These are phyloP conservation scores for Drosophila peninsularis DNA, from an alignment of 2,888 invertebrate species.

Conservation along the genomic window DNA sequence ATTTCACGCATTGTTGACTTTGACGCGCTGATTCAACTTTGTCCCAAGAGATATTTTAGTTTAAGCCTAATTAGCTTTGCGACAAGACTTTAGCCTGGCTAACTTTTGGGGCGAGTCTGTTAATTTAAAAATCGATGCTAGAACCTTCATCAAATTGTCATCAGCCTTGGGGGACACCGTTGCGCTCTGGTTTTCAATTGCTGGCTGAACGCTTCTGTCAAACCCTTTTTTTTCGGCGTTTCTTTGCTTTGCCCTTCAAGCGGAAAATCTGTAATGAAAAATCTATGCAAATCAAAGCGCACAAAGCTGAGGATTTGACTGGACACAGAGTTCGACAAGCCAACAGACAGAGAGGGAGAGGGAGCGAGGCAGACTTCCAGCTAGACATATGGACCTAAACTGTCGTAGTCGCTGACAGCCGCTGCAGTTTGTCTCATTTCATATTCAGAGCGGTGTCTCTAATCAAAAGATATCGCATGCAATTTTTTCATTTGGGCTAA, in stretches of 20 bases:
- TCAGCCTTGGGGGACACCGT: slow-evolving; percentile 53
- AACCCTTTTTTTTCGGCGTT: slow-evolving; percentile 39
- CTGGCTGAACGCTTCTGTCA: slow-evolving; percentile 45
- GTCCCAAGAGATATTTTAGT: slow-evolving; percentile 64
- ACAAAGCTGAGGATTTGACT: slow-evolving; percentile 37
- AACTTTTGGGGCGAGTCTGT: slow-evolving; percentile 60
- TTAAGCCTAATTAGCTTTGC: slow-evolving; percentile 76
- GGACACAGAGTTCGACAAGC: slow-evolving; percentile 29
- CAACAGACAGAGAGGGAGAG: slow-evolving; percentile 13
- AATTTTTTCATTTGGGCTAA: slow-evolving; percentile 48
- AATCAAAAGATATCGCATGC: slow-evolving; percentile 83
- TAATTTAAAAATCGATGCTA: slow-evolving; percentile 77
- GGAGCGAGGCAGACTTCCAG: slow-evolving; percentile 5
- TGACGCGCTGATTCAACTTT: slow-evolving; percentile 68
- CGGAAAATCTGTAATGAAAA: slow-evolving; percentile 77
- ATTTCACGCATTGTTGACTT: slow-evolving; percentile 76
- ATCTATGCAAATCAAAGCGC: slow-evolving; percentile 78
- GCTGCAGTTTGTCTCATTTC: slow-evolving; percentile 80
- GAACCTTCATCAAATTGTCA: slow-evolving; percentile 79
- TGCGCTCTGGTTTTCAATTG: slow-evolving; percentile 46
- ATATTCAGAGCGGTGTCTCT: slow-evolving; percentile 82
- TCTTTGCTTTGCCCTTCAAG: slow-evolving; percentile 37
- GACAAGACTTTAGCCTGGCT: slow-evolving; percentile 52
- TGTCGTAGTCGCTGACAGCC: slow-evolving; percentile 48
- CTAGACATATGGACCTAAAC: slow-evolving; percentile 45